Conservation (phyloP, 2,888 invertebrate genomes). For the Celastrina argiolus region DNA sequence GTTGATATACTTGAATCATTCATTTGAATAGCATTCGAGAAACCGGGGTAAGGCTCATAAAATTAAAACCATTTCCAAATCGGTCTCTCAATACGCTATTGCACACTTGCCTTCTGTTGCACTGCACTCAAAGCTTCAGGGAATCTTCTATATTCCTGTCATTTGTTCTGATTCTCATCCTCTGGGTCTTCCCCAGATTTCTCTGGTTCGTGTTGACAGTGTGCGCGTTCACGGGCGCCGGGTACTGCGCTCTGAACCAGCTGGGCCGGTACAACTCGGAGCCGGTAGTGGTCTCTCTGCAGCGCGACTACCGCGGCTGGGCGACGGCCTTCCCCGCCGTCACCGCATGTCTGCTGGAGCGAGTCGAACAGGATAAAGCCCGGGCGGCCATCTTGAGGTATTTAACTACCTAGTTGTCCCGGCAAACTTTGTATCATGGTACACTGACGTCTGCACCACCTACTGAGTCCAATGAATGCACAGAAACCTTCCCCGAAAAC, state of each 20-base stretch:
- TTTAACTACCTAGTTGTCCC: conserved; percentile 28
- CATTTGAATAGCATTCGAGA: no score
- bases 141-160: neutral
- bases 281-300: conserved; percentile 68
- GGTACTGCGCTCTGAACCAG: conserved; percentile 61
- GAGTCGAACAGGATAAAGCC: conserved; percentile 53
- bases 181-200: conserved; percentile 39
- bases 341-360: conserved; percentile 62
- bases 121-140: neutral
- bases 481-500: no score
- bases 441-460: no score
- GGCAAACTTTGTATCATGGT: no score
- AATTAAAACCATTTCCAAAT: no score
- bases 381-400: conserved; percentile 45
- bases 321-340: conserved; percentile 66
- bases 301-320: conserved; percentile 66
- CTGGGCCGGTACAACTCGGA: conserved; percentile 59
- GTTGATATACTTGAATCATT: no score
- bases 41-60: no score
- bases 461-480: no score
- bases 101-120: no score
- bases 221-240: conserved; percentile 57
- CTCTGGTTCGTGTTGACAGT: conserved; percentile 58
- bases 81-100: no score
- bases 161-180: neutral